Evolutionary conservation across 1,140 invertebrate genomes (phyloP), one percentile per base, ranked within the genome.

Genomic region (Chrysoperla carnea): DNA sequence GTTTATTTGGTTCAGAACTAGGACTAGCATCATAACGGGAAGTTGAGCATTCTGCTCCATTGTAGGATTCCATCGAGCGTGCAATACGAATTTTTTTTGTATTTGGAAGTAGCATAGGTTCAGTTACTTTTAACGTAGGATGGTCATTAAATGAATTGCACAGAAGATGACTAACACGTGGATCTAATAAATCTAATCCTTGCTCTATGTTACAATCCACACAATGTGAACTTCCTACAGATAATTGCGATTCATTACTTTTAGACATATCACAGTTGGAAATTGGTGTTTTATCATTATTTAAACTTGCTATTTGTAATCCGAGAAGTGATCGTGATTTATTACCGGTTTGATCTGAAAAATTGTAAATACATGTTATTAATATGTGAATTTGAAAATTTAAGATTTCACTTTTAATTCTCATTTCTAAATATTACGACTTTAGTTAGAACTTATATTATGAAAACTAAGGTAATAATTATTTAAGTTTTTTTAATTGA

Each of bases 31-130:
- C 39, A 31, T n/a, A 47, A 6, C 8, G 36, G 9, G 28, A 43
- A 38, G 23, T 35, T 8, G 37, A 37, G 15, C 31, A 23, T 9
- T 36, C 36, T 5, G 31, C 31, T 12, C 44, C 41, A 11, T 52
- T 46, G 31, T 48, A 48, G 2, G 54, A 55, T 17, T 50, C 54
- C 5, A 53, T 44, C 8, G 54, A 55, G 39, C 53, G 9, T 6
- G 28, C 8, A 7, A 33, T 41, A 9, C 40, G 8, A 31, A 12
- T 11, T 33, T 41, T 44, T 38, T 52, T 53, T 8, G 50, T 44
- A 33, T 33, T 33, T 3, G 51, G 39, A 40, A 50, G 48, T 29
- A 54, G n/a, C n/a, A 12, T 12, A 23, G 39, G 40, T 23, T 48
- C 45, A 6, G 44, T 46, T n/a, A 29, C 44, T 33, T 42, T 44